A percentile compares a stretch with the other conserved stretches of the same genome.
These are phyloP conservation scores for Unio delphinus DNA, from an alignment of 2,888 invertebrate species.

Conservation along the genomic window DNA sequence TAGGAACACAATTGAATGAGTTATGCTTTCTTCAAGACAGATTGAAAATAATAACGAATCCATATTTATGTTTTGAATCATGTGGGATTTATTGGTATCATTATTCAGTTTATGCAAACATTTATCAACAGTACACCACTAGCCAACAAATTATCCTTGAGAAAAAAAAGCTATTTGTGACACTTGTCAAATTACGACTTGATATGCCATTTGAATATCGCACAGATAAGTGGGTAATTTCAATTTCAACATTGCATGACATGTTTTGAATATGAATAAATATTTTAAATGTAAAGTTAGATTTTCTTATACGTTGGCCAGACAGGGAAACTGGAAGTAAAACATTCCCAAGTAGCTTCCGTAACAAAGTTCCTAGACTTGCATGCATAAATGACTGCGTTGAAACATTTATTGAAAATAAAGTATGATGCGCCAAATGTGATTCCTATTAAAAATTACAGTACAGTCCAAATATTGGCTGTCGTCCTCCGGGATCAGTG, in stretches of 20 bases:
- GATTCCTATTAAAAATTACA: too few species aligned
- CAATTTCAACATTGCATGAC: constrained; percentile 9
- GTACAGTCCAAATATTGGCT: too few species aligned
- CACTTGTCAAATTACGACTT: constrained; percentile 1
- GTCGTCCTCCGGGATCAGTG: neutral
- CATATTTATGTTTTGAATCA: neutral
- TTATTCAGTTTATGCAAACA: constrained; percentile 7
- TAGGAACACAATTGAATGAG: too few species aligned
- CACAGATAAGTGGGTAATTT: constrained; percentile 11
- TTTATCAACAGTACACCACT: neutral
- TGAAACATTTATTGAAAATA: too few species aligned
- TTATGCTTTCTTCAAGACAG: too few species aligned
- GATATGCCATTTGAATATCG: constrained; percentile 15
- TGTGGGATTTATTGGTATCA: constrained; percentile 11
- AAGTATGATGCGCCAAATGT: too few species aligned
- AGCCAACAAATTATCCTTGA: neutral
- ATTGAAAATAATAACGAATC: too few species aligned
- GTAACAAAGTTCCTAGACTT: too few species aligned
- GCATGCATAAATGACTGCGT: too few species aligned
- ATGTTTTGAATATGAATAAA: constrained; percentile 30
- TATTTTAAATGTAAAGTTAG: constrained; percentile 15
- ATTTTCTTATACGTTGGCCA: constrained; percentile 21
- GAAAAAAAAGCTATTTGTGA: constrained; percentile 20
- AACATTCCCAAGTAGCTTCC: too few species aligned
- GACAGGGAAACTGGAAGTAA: constrained; percentile 10